These are phyloP conservation scores for Epinephelus awoara DNA, from an alignment of 2,797 vertebrate genomes.

Conservation along the genomic window DNA sequence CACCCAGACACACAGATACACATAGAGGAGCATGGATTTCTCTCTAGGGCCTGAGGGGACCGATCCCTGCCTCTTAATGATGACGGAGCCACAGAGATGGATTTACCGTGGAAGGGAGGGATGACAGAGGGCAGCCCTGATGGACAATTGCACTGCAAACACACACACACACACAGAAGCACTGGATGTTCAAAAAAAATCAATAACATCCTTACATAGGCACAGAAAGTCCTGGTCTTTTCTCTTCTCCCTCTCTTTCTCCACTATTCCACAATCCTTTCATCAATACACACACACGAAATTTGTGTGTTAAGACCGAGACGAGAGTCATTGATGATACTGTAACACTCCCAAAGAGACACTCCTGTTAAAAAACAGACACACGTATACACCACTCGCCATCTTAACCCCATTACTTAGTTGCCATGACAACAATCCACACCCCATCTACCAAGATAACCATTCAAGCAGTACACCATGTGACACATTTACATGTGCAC, in stretches of 20 bases:
- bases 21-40: slow-evolving; percentile 33
- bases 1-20: slow-evolving; percentile 4
- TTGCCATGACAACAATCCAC: slow-evolving; percentile 64
- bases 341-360: slow-evolving; percentile 12
- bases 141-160: slow-evolving; percentile 25
- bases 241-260: neutral
- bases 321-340: neutral
- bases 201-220: slow-evolving; percentile 19
- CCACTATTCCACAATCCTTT: neutral
- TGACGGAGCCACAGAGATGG: slow-evolving; percentile 44
- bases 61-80: slow-evolving; percentile 54
- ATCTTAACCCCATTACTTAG: slow-evolving; percentile 58
- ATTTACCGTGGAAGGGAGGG: slow-evolving; percentile 38
- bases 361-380: neutral
- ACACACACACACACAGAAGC: slow-evolving; percentile 19
- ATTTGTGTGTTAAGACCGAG: neutral
- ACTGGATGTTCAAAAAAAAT: slow-evolving; percentile 31
- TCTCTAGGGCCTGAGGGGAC: slow-evolving; percentile 29
- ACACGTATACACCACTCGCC: slow-evolving; percentile 1
- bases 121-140: slow-evolving; percentile 15
- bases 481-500: neutral
- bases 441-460: slow-evolving; percentile 37
- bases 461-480: neutral
- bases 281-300: slow-evolving; percentile 11
- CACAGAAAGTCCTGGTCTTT: neutral